Evolutionary conservation across 1,140 invertebrate genomes (phyloP).

Genomic region (Orius laevigatus): DNA sequence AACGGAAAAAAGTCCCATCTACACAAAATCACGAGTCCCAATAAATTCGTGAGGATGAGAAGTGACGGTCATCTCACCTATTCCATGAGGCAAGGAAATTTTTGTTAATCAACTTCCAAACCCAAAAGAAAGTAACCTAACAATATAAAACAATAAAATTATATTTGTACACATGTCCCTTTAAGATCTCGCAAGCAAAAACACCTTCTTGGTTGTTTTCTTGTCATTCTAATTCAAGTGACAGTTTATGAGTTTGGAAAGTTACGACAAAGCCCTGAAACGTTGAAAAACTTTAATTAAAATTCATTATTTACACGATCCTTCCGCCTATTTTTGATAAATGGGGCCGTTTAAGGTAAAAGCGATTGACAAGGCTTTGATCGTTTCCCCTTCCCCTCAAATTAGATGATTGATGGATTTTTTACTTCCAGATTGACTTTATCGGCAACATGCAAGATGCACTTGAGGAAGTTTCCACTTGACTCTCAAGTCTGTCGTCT

Average conservation of each 20-base stretch:
- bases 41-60: slow-evolving; percentile 41
- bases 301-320: no score
- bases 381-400: no score
- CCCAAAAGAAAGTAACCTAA: no score
- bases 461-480: slow-evolving; percentile 45
- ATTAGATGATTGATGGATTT: not conserved
- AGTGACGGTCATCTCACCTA: slow-evolving; percentile 40
- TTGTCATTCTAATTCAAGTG: not conserved
- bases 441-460: slow-evolving; percentile 47
- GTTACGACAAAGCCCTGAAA: not conserved
- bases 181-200: no score
- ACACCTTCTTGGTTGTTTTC: no score
- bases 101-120: not conserved
- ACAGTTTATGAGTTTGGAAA: not conserved
- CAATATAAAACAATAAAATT: no score
- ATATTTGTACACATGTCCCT: no score
- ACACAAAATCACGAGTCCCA: slow-evolving; percentile 44
- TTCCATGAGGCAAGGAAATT: slow-evolving; percentile 35
- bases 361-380: no score
- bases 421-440: slow-evolving; percentile 38
- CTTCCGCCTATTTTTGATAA: no score
- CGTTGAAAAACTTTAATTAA: not conserved
- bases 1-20: slow-evolving; percentile 44
- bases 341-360: no score
- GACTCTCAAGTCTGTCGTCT: slow-evolving; percentile 43